phyloP scores from a whole-genome alignment of 1,140 invertebrate species.

The Linepithema humile region DNA sequence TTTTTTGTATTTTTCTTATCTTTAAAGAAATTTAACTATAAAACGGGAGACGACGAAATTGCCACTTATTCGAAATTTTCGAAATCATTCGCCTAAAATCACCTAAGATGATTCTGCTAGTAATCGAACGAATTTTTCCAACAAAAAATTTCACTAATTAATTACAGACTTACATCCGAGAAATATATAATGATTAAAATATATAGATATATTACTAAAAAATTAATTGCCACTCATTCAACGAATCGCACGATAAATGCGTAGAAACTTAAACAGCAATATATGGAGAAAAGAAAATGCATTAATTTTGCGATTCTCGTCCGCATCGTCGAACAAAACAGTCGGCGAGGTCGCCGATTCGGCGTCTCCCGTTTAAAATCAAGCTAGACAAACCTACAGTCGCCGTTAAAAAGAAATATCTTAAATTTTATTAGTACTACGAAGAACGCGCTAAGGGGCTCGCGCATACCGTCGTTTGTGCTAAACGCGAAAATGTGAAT shows the following conservation, averaged over 20 bases:
- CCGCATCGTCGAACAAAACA: not conserved
- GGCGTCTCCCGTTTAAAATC: constrained; percentile 54
- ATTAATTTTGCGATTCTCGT: not conserved
- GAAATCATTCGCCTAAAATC: not conserved
- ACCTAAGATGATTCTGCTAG: not conserved
- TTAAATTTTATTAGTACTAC: constrained; percentile 61
- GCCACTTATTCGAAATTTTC: not conserved
- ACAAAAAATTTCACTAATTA: constrained; percentile 32
- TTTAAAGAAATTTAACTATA: constrained; percentile 56
- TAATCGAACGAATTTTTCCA: not conserved
- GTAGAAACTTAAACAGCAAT: constrained; percentile 18
- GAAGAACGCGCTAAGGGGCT: constrained; percentile 27
- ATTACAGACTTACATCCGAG: constrained; percentile 8
- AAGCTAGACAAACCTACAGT: constrained; percentile 58
- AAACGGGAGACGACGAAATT: constrained; percentile 50
- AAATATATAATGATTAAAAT: not conserved
- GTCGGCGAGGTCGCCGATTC: not conserved
- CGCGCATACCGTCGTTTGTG: not conserved
- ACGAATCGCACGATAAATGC: constrained; percentile 34
- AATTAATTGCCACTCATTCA: constrained; percentile 8
- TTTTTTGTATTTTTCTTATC: constrained; percentile 19
- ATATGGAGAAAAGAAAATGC: not conserved
- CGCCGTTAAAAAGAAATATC: constrained; percentile 49
- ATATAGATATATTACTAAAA: not conserved
- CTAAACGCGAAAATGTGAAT: not conserved